phyloP scores from a whole-genome alignment of 1,140 invertebrate species.

The Pentalonia nigronervosa region DNA sequence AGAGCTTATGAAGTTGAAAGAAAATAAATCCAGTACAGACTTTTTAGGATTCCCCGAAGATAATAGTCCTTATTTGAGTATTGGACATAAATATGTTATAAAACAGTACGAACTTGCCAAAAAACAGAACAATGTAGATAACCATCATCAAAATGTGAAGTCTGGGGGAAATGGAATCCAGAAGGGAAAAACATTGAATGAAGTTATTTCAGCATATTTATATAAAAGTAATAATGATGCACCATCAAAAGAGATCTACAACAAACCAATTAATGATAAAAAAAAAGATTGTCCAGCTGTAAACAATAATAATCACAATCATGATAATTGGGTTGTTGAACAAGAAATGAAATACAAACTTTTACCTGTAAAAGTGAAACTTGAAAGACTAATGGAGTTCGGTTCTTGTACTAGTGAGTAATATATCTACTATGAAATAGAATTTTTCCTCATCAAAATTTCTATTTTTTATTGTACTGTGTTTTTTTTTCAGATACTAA shows the following conservation, averaged over 20 bases:
- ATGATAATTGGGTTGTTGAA: slow-evolving; percentile 28
- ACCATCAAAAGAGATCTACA: neutral
- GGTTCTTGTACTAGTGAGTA: slow-evolving; percentile 11
- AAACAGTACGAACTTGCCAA: neutral
- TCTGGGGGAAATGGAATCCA: neutral
- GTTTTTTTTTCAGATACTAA: neutral
- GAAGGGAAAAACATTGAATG: neutral
- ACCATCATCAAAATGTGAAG: neutral
- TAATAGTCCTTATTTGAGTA: neutral
- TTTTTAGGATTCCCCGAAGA: slow-evolving; percentile 10
- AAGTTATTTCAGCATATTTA: neutral
- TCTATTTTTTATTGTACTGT: neutral
- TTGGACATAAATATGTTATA: slow-evolving; percentile 2
- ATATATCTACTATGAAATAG: neutral
- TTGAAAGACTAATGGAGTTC: slow-evolving; percentile 28
- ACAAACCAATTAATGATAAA: neutral
- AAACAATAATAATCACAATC: slow-evolving; percentile 43
- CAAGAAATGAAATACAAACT: slow-evolving; percentile 54
- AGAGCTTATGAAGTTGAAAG: neutral
- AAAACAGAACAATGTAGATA: neutral
- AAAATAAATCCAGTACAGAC: neutral
- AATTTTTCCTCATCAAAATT: neutral
- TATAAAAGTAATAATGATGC: slow-evolving; percentile 23
- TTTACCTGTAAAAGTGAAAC: slow-evolving; percentile 41
- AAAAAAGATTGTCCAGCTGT: neutral